Conservation (phyloP, 2,797 vertebrate genomes). For the Hozukius guyotensis region DNA sequence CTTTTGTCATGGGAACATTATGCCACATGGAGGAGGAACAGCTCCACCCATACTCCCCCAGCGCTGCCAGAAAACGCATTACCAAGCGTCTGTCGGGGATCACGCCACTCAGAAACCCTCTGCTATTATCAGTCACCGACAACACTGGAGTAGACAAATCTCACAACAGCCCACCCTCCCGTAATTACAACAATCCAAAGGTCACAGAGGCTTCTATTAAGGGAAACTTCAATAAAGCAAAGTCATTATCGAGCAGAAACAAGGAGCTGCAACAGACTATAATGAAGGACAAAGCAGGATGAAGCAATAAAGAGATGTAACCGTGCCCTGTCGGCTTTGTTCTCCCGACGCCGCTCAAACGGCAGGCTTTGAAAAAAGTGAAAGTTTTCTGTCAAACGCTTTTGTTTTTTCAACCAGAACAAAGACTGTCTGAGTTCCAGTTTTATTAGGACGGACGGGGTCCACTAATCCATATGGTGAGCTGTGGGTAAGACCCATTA, state of each 20-base stretch:
- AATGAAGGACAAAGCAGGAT: slow-evolving; percentile 65
- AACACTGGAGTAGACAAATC: slow-evolving; percentile 32
- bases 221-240: slow-evolving; percentile 59
- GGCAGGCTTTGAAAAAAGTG: slow-evolving; percentile 56
- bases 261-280: slow-evolving; percentile 36
- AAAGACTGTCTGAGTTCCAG: slow-evolving; percentile 56
- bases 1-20: slow-evolving; percentile 49
- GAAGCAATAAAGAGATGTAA: slow-evolving; percentile 43
- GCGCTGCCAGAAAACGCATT: slow-evolving; percentile 8
- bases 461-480: slow-evolving; percentile 45
- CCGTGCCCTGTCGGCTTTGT: slow-evolving; percentile 51
- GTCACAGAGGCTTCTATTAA: slow-evolving; percentile 46
- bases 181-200: slow-evolving; percentile 55
- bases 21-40: slow-evolving; percentile 22
- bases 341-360: slow-evolving; percentile 30
- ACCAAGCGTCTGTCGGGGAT: slow-evolving; percentile 11
- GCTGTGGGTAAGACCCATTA: not conserved
- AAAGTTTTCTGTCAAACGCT: slow-evolving; percentile 26
- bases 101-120: slow-evolving; percentile 30
- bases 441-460: slow-evolving; percentile 41
- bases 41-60: not conserved
- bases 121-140: slow-evolving; percentile 17
- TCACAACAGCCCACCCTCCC: slow-evolving; percentile 22
- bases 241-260: slow-evolving; percentile 65
- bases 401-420: slow-evolving; percentile 27